A percentile compares a stretch with the other conserved stretches of the same genome.
Conservation (phyloP, 1,140 invertebrate species). For the Chionoecetes opilio region DNA sequence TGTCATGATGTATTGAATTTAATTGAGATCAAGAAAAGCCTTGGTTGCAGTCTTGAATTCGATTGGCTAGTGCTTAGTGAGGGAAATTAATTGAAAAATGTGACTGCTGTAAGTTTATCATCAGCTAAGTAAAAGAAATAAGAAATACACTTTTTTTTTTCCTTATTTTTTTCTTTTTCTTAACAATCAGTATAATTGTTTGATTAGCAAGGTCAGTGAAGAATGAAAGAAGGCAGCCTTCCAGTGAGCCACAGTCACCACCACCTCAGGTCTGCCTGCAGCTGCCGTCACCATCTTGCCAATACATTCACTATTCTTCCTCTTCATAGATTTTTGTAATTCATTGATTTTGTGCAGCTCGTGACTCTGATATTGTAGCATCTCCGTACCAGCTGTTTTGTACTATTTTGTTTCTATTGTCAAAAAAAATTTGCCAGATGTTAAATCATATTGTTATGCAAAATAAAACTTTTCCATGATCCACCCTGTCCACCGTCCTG, state of each 20-base stretch:
- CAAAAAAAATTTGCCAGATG: neutral
- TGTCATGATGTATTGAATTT: too few relatives aligned
- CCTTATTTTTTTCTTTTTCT: too few relatives aligned
- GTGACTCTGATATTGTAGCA: constrained; percentile 2
- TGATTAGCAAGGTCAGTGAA: too few relatives aligned
- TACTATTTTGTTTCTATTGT: neutral
- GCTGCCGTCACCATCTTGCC: neutral
- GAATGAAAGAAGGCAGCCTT: neutral
- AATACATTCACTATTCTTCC: neutral
- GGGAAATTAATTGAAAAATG: too few relatives aligned
- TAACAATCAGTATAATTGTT: too few relatives aligned
- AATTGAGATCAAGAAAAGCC: too few relatives aligned
- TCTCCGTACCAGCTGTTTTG: neutral
- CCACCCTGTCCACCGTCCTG: neutral
- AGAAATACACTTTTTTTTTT: too few relatives aligned
- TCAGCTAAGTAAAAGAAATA: too few relatives aligned
- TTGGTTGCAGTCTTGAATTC: too few relatives aligned
- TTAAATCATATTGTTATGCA: neutral
- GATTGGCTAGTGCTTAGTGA: too few relatives aligned
- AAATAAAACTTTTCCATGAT: neutral
- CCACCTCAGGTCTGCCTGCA: neutral
- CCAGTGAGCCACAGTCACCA: neutral
- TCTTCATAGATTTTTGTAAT: neutral
- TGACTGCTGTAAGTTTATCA: too few relatives aligned
- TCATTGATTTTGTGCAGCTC: constrained; percentile 1